Conservation (phyloP, 2,888 invertebrate species). For the Parnassius orleans region DNA sequence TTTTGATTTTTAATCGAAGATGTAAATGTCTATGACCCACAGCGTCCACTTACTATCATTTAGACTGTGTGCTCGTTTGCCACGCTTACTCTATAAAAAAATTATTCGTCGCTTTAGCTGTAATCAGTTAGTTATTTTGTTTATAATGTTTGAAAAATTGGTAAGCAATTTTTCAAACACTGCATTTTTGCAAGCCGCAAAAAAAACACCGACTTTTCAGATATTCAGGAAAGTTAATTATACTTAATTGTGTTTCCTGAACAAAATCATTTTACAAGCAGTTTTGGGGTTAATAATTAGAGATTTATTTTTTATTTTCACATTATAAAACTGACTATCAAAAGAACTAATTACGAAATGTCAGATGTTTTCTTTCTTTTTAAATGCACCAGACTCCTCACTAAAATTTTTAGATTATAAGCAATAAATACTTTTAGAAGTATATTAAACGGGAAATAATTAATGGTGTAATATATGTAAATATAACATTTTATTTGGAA, state of each 20-base stretch:
- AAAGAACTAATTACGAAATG: conserved; percentile 15
- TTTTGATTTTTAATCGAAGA: too few species aligned
- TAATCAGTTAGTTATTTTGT: too few species aligned
- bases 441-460: too few species aligned
- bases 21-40: too few species aligned
- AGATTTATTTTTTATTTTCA: conserved; percentile 3
- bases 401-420: too few species aligned
- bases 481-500: too few species aligned
- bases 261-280: conserved; percentile 1
- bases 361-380: background rate
- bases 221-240: conserved; percentile 5
- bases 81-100: background rate
- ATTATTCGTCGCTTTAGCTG: too few species aligned
- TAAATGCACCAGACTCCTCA: background rate
- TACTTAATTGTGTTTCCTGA: conserved; percentile 15
- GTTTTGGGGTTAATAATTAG: conserved; percentile 8
- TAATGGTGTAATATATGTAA: too few species aligned
- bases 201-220: conserved; percentile 1
- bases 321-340: conserved; percentile 6
- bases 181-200: conserved; percentile 9
- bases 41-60: too few species aligned
- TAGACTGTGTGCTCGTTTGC: background rate
- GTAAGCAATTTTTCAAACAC: background rate
- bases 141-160: too few species aligned
- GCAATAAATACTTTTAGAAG: too few species aligned